A percentile compares a stretch with the other conserved stretches of the same genome.
Evolutionary conservation across 2,797 vertebrate species (phyloP).

Genomic region (Leptatherina wallacei): DNA sequence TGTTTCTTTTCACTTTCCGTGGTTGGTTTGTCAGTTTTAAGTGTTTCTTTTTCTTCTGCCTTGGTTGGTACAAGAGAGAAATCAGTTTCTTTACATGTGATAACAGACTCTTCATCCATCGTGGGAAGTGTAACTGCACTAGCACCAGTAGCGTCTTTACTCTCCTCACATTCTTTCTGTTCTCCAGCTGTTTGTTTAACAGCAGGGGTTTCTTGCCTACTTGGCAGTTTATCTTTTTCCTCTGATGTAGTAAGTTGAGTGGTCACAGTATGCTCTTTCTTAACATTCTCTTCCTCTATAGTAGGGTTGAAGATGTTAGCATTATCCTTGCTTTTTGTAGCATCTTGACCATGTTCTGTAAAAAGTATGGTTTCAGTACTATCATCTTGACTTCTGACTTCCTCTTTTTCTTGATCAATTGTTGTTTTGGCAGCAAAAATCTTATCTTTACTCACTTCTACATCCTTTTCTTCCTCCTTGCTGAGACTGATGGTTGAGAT

Average conservation of each 20-base stretch:
- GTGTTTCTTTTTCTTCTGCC: slow-evolving; percentile 28
- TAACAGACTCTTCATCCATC: slow-evolving; percentile 25
- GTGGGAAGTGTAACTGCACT: slow-evolving; percentile 3
- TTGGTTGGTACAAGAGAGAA: slow-evolving; percentile 4
- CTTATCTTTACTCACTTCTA: slow-evolving; percentile 42
- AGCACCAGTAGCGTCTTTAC: slow-evolving; percentile 26
- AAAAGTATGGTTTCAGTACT: slow-evolving; percentile 16
- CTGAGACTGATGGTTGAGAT: slow-evolving; percentile 19
- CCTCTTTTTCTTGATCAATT: slow-evolving; percentile 38
- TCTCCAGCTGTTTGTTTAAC: slow-evolving; percentile 26
- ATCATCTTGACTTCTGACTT: slow-evolving; percentile 41
- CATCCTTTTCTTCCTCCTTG: slow-evolving; percentile 34
- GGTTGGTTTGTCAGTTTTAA: slow-evolving; percentile 21
- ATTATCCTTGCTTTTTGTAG: slow-evolving; percentile 31
- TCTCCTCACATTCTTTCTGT: slow-evolving; percentile 28
- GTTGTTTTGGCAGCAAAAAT: slow-evolving; percentile 10
- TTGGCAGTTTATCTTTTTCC: slow-evolving; percentile 28
- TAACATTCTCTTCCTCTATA: slow-evolving; percentile 12
- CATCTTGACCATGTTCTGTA: slow-evolving; percentile 34
- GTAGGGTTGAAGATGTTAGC: slow-evolving; percentile 14
- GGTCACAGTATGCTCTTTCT: slow-evolving; percentile 26
- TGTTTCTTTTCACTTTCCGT: slow-evolving; percentile 26
- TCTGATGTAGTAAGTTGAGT: slow-evolving; percentile 14
- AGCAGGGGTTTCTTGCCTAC: slow-evolving; percentile 28
- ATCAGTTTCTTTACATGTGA: slow-evolving; percentile 27